Percentiles rank a stretch among this genome's conserved stretches.
phyloP scores from a whole-genome alignment of 2,113 vertebrate species.

The Anoura caudifer region DNA sequence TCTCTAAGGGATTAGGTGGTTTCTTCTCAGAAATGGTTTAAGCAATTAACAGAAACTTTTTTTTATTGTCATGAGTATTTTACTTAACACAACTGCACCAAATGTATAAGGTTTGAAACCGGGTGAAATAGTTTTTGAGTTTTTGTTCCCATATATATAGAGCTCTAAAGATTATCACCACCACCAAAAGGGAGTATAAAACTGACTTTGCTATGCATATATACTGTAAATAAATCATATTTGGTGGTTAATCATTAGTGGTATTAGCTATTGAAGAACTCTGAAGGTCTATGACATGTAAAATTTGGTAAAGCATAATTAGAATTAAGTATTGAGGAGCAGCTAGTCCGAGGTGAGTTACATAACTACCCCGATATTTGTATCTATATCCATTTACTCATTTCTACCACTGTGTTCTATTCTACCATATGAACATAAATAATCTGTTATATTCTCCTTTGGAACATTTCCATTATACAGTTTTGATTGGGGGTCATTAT shows the following conservation, averaged over 20 bases:
- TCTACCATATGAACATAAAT: background rate
- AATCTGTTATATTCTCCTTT: background rate
- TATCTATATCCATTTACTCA: background rate
- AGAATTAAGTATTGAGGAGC: background rate
- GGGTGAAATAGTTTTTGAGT: background rate
- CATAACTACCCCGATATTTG: background rate
- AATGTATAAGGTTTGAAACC: background rate
- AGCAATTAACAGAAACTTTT: constrained; percentile 16
- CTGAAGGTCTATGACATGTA: background rate
- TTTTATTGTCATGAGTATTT: constrained; percentile 17
- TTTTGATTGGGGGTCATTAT: background rate
- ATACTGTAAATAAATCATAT: background rate
- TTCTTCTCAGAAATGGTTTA: constrained; percentile 9
- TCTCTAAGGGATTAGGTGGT: background rate
- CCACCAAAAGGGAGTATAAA: background rate
- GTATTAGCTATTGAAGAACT: background rate
- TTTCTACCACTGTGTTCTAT: background rate
- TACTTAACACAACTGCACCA: background rate
- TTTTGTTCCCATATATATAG: background rate
- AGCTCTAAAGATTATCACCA: background rate
- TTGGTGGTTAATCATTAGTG: background rate
- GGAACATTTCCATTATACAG: background rate
- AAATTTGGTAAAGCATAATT: background rate
- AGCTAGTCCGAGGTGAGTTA: background rate
- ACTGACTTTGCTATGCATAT: background rate